Base-by-base conservation (phyloP, 30 jellyfish, hydroid and myxozoan species). In the Mastigias papua region DNA sequence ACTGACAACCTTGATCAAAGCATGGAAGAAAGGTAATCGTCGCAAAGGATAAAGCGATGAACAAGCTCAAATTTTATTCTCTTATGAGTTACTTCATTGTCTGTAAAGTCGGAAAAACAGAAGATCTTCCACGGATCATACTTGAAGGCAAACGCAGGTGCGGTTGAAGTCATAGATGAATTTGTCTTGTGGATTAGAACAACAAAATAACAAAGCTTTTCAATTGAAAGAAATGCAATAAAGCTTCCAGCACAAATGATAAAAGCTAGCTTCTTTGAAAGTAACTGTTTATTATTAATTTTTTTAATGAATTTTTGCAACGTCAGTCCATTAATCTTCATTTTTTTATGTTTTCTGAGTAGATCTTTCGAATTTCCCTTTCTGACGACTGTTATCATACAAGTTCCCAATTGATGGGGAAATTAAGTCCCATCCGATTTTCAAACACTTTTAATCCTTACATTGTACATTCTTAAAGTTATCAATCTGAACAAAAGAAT, bases 401-500 rank as follows among this genome's bases (percentile, higher is more conserved):
- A 73, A 37, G 71, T 35, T 20, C 23, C 66, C 42, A 73, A 73
- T 73, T 70, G 60, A 73, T 46, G 42, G 84, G 46, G 89, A 78
- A 76, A 78, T 78, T 78, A 48, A 62, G 21, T 57, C 63, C 76
- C 79, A 54, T 60, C 30, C 68, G 68, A 54, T 48, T 78, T 78
- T 63, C 34, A 78, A 27, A 64, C 42, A 32, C 0, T 33, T 28
- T 26, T 84, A 84, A 84, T 84, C 87, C 83, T 34, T 26, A 81
- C 60, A 84, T 71, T 46, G 87, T 68, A 62, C 21, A 5, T 33
- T 19, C 75, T 25, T 23, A 30, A 84, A 58, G 78, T 35, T 71
- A 84, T 84, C 49, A 13, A n/a, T 37, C 48, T 34, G 70, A 84
- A 84, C 87, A 62, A 70, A 11, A 35, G 57, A 60, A 27, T 84